Percentiles rank a stretch among this genome's conserved stretches.
phyloP scores from a whole-genome alignment of 2,888 invertebrate genomes.

The Strigamia transsilvanica region DNA sequence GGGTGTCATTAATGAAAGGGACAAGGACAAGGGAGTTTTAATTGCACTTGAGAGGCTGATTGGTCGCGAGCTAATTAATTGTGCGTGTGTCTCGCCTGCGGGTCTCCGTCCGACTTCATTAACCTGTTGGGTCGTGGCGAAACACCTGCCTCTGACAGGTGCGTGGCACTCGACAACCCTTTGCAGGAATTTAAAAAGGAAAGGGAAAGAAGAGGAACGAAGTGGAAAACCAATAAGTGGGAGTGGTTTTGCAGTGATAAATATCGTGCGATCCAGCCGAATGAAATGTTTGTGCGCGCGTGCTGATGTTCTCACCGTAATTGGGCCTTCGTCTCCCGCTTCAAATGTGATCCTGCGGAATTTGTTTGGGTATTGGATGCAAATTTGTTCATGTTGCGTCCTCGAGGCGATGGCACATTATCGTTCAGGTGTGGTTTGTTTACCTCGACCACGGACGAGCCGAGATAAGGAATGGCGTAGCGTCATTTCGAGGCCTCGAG shows the following conservation, averaged over 20 bases:
- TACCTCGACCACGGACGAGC: background rate
- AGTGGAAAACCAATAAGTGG: constrained; percentile 18
- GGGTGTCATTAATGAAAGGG: background rate
- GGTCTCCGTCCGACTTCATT: constrained; percentile 15
- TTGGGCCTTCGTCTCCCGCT: background rate
- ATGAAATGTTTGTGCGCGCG: constrained; percentile 21
- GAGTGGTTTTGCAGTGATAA: constrained; percentile 19
- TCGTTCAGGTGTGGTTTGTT: constrained; percentile 31
- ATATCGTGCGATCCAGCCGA: background rate
- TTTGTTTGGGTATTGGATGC: constrained; percentile 27
- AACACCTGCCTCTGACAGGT: constrained; percentile 23
- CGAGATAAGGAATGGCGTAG: constrained; percentile 19
- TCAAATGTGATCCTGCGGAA: constrained; percentile 11
- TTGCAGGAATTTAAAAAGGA: background rate
- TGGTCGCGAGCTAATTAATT: constrained; percentile 24
- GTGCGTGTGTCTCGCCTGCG: background rate
- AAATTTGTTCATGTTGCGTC: constrained; percentile 18
- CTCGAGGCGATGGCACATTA: constrained; percentile 28
- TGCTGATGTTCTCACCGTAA: constrained; percentile 28
- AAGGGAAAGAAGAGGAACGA: background rate
- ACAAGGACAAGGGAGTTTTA: constrained; percentile 39
- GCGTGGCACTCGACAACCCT: background rate
- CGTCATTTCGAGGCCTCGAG: background rate
- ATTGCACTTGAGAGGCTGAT: constrained; percentile 42
- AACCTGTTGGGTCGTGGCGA: constrained; percentile 17